Evolutionary conservation across 2,888 invertebrate species (phyloP), one percentile per base, ranked within the genome.

Genomic region (Drosophila antonietae): DNA sequence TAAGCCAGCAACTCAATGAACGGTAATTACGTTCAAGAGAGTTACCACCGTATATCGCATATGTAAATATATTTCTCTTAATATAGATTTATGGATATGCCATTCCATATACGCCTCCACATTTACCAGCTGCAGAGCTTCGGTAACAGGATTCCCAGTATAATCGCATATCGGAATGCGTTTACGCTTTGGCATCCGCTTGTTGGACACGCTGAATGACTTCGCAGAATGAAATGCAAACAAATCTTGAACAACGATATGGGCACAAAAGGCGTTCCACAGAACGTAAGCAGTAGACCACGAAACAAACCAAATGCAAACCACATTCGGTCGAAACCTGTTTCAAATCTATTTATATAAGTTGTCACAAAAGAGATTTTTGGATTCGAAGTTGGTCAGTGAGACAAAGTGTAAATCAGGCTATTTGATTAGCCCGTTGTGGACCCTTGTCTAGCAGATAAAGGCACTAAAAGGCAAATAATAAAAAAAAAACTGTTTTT

Each of bases 111-210:
- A 18, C 4, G 37, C 14, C 18, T 9, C 2, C 28, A 43, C 46
- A 57, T 51, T 49, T 20, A 46, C 35, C 44, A 61, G 52, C 23
- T 20, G 31, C 56, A 59, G 63, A 18, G 59, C 10, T 20, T 57
- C 46, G 51, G 41, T 49, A 33, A 41, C 74, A 28, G 60, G 51
- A 62, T 77, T 59, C 58, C 23, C 12, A 46, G 31, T 37, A 51
- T 39, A 75, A 73, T 57, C 68, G 58, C 66, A 66, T 59, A 53
- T 55, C 20, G 77, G 76, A 80, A 73, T 78, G 80, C 59, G 64
- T 57, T 75, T 64, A 58, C 28, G 80, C 64, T 55, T 65, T 23
- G 65, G 68, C 39, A 78, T 76, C 68, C 57, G 62, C 68, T 47
- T 41, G 64, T 8, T 12, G 43, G 64, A 47, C 56, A 35, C 51